These are phyloP conservation scores for Chiridota heheva DNA, from an alignment of 35 echinoderm and acorn worm genomes.

Conservation along the genomic window DNA sequence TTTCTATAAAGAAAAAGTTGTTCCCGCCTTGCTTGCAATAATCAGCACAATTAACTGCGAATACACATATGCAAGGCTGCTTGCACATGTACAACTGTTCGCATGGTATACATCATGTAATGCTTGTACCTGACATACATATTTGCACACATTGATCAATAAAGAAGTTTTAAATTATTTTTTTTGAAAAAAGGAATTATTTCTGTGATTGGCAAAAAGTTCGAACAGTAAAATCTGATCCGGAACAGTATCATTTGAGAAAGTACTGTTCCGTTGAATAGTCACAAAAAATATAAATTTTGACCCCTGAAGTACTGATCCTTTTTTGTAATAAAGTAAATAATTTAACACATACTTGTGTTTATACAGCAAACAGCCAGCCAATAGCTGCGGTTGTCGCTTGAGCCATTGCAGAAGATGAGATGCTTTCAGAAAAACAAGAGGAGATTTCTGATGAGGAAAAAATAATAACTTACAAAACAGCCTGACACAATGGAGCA, in stretches of 20 bases:
- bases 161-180: not conserved
- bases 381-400: constrained; percentile 54
- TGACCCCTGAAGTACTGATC: not conserved
- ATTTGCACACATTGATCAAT: not conserved
- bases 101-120: too few relatives aligned
- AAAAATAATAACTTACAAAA: not conserved
- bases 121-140: too few relatives aligned
- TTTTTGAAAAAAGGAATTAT: not conserved
- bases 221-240: too few relatives aligned
- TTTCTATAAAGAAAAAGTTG: too few relatives aligned
- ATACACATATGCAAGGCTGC: too few relatives aligned
- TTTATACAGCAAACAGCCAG: constrained; percentile 75
- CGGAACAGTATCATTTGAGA: too few relatives aligned
- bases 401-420: constrained; percentile 85
- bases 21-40: too few relatives aligned
- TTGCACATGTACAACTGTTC: too few relatives aligned
- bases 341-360: constrained; percentile 45
- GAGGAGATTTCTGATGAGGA: constrained; percentile 30
- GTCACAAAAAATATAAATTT: not conserved
- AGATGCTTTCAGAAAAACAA: constrained; percentile 64
- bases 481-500: too few relatives aligned
- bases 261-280: not conserved
- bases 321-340: not conserved
- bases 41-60: too few relatives aligned
- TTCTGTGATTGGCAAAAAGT: too few relatives aligned